Base-by-base conservation (phyloP, 2,797 vertebrate species). In the Chiroxiphia lanceolata region DNA sequence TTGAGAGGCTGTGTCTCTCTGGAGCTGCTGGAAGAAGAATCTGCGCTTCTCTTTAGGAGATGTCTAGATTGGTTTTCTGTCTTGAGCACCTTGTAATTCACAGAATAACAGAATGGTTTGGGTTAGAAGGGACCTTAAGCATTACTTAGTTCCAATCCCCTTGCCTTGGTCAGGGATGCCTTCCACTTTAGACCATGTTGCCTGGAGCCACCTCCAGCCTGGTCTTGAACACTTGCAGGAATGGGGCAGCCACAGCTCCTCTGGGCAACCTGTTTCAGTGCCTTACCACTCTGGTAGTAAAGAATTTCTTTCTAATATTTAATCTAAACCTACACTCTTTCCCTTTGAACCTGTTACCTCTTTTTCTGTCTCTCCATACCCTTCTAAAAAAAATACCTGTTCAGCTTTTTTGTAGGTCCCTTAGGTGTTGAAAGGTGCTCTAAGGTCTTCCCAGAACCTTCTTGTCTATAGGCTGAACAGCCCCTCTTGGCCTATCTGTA, bases 91-190 rank as follows among this genome's bases (percentile, higher is more conserved):
- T 63, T 53, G 19, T 65, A 38, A 29, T 16, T 27, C 5, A 9
- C 11, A 20, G 16, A 26, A 29, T 11, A 7, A 10, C 7, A 9
- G 33, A 29, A 29, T 20, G 8, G 8, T 34, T 36, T 44, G 23
- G 3, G 18, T 51, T 25, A 15, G 13, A 64, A 51, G 14, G 17
- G 8, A 7, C 3, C 13, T 63, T 34, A 34, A 26, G 36, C 23
- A 20, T 8, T 7, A 17, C 6, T 13, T 26, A 3, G 5, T 33
- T 71, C 22, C 8, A 44, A 2, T 1, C 3, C 2, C 16, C 1
- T 6, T 44, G 6, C 6, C 27, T 12, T 57, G 18, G 22, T 23
- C 4, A 22, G 27, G 22, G 20, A 2, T 78, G 20, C 4, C 26
- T 79, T 64, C 34, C 4, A 13, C 27, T 53, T 25, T 14, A 33